phyloP scores from a whole-genome alignment of 2,797 vertebrate species.

The Oophaga sylvatica region DNA sequence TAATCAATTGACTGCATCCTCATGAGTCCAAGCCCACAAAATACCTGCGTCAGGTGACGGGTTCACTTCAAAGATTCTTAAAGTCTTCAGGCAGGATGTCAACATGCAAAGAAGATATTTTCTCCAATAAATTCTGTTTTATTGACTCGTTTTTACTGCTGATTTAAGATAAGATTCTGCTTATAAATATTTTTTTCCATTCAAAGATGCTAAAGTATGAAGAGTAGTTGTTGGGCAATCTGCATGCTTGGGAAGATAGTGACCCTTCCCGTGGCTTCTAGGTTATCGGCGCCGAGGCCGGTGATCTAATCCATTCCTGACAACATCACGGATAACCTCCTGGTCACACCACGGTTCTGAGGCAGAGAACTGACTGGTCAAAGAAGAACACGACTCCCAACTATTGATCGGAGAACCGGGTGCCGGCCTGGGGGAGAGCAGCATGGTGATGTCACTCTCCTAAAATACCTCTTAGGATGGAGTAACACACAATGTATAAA shows the following conservation, averaged over 20 bases:
- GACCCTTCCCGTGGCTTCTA: background rate
- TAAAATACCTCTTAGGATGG: background rate
- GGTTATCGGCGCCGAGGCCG: background rate
- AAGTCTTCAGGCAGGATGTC: background rate
- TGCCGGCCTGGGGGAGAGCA: background rate
- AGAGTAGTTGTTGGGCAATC: background rate
- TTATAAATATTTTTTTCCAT: background rate
- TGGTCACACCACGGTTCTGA: background rate
- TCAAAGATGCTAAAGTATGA: background rate
- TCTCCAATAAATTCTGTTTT: background rate
- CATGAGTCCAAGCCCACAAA: background rate
- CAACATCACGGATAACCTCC: background rate
- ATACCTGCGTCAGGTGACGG: background rate
- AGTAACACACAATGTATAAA: too few relatives aligned
- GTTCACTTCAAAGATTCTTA: background rate
- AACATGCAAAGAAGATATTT: background rate
- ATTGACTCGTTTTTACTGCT: constrained; percentile 2
- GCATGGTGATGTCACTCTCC: background rate
- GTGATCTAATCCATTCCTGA: constrained; percentile 16
- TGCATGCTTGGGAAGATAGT: background rate
- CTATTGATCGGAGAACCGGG: constrained; percentile 3
- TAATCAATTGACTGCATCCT: background rate
- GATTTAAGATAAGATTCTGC: background rate
- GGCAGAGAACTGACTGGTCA: background rate
- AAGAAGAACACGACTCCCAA: background rate